Evolutionary conservation across 2,888 invertebrate genomes (phyloP).

Genomic region (Synergus umbraculus): DNA sequence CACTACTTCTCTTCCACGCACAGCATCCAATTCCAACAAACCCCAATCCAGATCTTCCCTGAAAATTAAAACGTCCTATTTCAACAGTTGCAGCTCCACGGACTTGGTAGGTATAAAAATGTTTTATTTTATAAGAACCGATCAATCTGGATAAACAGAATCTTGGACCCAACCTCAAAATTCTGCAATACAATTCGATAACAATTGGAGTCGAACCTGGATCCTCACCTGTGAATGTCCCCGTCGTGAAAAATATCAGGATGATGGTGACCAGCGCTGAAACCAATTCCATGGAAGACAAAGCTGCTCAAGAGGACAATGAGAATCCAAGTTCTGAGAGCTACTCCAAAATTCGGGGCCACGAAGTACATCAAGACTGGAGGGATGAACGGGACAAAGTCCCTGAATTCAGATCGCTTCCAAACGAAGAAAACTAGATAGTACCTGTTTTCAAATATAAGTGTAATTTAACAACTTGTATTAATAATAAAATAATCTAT

Average conservation of each 20-base stretch:
- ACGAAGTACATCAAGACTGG: constrained; percentile 77
- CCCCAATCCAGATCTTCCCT: constrained; percentile 86
- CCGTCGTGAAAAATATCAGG: constrained; percentile 89
- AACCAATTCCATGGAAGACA: constrained; percentile 82
- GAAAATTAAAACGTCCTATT: constrained; percentile 63
- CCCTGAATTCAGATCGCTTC: constrained; percentile 63
- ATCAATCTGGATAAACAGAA: not conserved
- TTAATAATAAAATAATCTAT: too few relatives aligned
- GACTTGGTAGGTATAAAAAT: not conserved
- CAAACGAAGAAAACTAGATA: constrained; percentile 56
- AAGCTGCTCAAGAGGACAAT: constrained; percentile 81
- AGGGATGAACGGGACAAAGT: constrained; percentile 72
- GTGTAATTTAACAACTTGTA: not conserved
- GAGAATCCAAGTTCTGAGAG: constrained; percentile 80
- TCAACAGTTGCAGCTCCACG: too few relatives aligned
- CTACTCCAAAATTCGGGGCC: constrained; percentile 69
- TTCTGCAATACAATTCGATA: too few relatives aligned
- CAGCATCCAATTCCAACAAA: constrained; percentile 85
- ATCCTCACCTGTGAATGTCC: constrained; percentile 81
- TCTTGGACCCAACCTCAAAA: too few relatives aligned
- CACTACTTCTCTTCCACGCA: constrained; percentile 85
- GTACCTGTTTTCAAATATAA: constrained; percentile 58
- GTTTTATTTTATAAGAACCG: not conserved
- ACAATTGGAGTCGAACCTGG: not conserved
- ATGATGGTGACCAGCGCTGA: constrained; percentile 89